These are phyloP conservation scores for Trichoplusia ni DNA, from an alignment of 1,140 invertebrate genomes.

Conservation along the genomic window DNA sequence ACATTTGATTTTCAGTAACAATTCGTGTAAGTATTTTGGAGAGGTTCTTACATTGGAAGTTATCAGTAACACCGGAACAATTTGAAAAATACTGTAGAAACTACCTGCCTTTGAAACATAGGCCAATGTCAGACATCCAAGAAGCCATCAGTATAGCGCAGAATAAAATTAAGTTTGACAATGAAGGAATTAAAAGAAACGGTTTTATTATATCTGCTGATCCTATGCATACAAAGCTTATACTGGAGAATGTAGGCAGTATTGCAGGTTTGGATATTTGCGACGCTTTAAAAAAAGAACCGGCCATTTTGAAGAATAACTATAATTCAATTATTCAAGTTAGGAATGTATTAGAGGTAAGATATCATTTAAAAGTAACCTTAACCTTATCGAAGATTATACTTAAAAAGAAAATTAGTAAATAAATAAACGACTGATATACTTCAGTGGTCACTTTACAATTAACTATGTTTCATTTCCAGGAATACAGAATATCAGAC, in stretches of 20 bases:
- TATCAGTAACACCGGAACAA: conserved; percentile 71
- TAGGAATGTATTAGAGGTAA: conserved; percentile 72
- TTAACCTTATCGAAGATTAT: not conserved
- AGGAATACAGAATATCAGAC: conserved; percentile 78
- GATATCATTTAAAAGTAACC: not conserved
- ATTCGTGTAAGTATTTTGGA: conserved; percentile 78
- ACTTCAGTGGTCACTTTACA: too few species aligned
- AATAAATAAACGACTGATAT: not conserved
- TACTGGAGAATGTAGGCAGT: conserved; percentile 76
- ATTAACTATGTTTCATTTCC: conserved; percentile 24
- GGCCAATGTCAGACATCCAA: conserved; percentile 79
- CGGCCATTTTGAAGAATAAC: conserved; percentile 82
- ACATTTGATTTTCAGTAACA: conserved; percentile 66
- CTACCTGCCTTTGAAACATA: conserved; percentile 80
- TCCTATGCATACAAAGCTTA: conserved; percentile 80
- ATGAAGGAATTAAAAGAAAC: conserved; percentile 77
- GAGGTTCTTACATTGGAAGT: conserved; percentile 74
- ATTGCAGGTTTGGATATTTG: conserved; percentile 79
- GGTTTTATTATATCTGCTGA: conserved; percentile 80
- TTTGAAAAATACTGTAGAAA: conserved; percentile 78
- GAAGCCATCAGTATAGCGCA: conserved; percentile 75
- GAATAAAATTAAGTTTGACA: conserved; percentile 75
- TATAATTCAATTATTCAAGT: conserved; percentile 78
- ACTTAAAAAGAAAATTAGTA: not conserved
- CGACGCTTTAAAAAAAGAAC: conserved; percentile 75